phyloP scores from a whole-genome alignment of 1,140 invertebrate species.

The Cydia fagiglandana region DNA sequence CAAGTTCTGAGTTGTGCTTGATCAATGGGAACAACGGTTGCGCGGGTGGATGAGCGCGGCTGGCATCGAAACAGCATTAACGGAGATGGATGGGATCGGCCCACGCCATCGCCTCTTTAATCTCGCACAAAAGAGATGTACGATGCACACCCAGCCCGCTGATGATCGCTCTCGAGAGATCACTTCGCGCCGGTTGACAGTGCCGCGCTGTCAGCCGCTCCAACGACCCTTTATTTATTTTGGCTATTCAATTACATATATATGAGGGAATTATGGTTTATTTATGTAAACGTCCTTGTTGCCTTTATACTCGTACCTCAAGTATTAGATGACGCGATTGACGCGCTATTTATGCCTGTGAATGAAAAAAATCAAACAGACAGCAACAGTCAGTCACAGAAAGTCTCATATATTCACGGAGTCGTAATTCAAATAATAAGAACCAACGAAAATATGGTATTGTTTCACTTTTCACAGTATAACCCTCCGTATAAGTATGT shows the following conservation, averaged over 20 bases:
- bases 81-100: slow-evolving; percentile 59
- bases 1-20: neutral
- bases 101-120: slow-evolving; percentile 65
- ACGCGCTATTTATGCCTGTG: too few species aligned
- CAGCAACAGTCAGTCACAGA: too few species aligned
- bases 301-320: too few species aligned
- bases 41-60: slow-evolving; percentile 31
- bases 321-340: too few species aligned
- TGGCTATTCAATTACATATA: neutral
- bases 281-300: neutral
- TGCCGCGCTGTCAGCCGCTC: slow-evolving; percentile 1
- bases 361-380: too few species aligned
- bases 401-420: too few species aligned
- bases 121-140: slow-evolving; percentile 66
- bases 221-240: neutral
- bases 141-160: slow-evolving; percentile 38
- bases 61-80: slow-evolving; percentile 65
- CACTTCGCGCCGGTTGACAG: slow-evolving; percentile 18
- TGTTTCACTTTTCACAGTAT: too few species aligned
- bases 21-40: neutral
- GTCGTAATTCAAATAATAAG: too few species aligned
- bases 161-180: slow-evolving; percentile 28
- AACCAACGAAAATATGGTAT: too few species aligned
- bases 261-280: neutral
- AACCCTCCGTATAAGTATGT: too few species aligned